Evolutionary conservation across 2,888 invertebrate genomes (phyloP).

Genomic region (Brenthis daphne): DNA sequence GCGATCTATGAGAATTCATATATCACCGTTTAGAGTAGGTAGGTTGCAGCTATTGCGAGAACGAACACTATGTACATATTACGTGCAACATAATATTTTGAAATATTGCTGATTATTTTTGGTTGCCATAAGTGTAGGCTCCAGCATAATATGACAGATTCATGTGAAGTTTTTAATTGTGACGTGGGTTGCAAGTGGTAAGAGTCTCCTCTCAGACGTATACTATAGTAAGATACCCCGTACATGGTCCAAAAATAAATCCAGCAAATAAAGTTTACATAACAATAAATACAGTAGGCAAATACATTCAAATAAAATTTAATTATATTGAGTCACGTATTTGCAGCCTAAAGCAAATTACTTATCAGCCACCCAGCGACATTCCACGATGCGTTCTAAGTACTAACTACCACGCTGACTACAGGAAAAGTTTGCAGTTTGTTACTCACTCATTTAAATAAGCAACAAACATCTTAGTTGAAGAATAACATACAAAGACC

Average conservation of each 20-base stretch:
- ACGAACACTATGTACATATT: constrained; percentile 36
- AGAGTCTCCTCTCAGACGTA: constrained; percentile 18
- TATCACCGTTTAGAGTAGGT: constrained; percentile 50
- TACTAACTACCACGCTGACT: constrained; percentile 37
- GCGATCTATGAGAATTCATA: constrained; percentile 57
- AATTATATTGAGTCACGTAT: constrained; percentile 60
- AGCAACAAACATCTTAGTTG: background rate
- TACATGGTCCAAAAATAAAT: no score
- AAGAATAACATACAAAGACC: background rate
- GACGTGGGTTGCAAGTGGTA: constrained; percentile 35
- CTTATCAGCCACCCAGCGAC: constrained; percentile 69
- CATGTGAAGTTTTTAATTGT: constrained; percentile 26
- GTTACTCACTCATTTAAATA: constrained; percentile 7
- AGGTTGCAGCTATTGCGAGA: constrained; percentile 35
- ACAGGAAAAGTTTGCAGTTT: constrained; percentile 55
- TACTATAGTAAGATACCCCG: background rate
- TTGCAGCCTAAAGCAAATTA: constrained; percentile 69
- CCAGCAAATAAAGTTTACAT: no score
- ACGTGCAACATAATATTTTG: constrained; percentile 32
- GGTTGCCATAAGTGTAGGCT: constrained; percentile 20
- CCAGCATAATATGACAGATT: constrained; percentile 2
- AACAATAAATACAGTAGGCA: background rate
- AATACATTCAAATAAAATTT: constrained; percentile 18
- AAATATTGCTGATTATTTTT: constrained; percentile 31
- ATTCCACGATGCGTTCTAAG: constrained; percentile 58